These are phyloP conservation scores for Carassius carassius DNA, from an alignment of 2,113 vertebrate genomes.

Conservation along the genomic window DNA sequence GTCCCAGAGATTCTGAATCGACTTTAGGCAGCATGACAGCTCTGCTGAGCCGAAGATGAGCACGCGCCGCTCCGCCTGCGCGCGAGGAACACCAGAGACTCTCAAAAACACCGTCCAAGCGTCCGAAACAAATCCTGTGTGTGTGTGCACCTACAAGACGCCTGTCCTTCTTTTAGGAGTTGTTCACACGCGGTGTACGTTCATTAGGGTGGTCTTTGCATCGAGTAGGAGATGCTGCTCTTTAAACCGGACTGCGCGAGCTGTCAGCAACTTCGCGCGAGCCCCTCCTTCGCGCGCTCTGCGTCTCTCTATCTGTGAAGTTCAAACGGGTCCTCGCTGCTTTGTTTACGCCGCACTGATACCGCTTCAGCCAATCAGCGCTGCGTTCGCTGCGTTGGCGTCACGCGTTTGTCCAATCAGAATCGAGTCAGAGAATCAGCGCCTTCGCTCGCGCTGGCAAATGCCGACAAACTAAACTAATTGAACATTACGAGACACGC, in stretches of 20 bases:
- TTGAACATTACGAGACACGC: slow-evolving; percentile 42
- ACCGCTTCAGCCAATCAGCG: slow-evolving; percentile 72
- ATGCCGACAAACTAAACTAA: slow-evolving; percentile 63
- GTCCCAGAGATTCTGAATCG: slow-evolving; percentile 92
- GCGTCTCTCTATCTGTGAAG: slow-evolving; percentile 71
- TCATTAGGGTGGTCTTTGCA: slow-evolving; percentile 55
- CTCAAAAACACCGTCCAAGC: slow-evolving; percentile 47
- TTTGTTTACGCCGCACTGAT: slow-evolving; percentile 71
- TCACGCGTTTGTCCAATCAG: slow-evolving; percentile 72
- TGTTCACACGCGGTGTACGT: slow-evolving; percentile 11
- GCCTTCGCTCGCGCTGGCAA: slow-evolving; percentile 57
- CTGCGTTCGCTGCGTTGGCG: slow-evolving; percentile 70
- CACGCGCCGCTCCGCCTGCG: slow-evolving; percentile 81
- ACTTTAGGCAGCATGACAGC: slow-evolving; percentile 98
- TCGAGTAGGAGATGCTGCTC: slow-evolving; percentile 60
- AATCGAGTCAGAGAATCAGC: slow-evolving; percentile 53
- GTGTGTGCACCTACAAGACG: not conserved
- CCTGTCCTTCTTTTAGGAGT: not conserved
- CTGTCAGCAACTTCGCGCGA: slow-evolving; percentile 67
- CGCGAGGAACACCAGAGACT: slow-evolving; percentile 64
- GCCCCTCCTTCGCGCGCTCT: slow-evolving; percentile 68
- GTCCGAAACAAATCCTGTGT: slow-evolving; percentile 15
- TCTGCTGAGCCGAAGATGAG: slow-evolving; percentile 76
- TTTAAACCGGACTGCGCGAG: slow-evolving; percentile 58
- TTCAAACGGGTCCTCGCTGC: slow-evolving; percentile 77